A percentile compares a stretch with the other conserved stretches of the same genome.
phyloP scores from a whole-genome alignment of 2,113 vertebrate genomes.

The Dipodomys ordii region DNA sequence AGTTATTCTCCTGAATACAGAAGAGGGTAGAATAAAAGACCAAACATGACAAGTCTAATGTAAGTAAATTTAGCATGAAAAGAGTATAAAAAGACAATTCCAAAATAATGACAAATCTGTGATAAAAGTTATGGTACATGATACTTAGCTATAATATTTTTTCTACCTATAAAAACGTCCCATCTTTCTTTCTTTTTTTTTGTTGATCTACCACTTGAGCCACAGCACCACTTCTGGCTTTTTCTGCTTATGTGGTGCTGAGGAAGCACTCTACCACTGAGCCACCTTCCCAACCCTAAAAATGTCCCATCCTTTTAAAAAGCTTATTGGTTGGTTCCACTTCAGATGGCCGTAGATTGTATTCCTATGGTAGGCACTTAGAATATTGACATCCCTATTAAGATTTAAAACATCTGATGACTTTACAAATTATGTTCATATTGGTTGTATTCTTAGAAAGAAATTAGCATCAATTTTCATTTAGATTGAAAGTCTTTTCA shows the following conservation, averaged over 20 bases:
- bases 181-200: not conserved
- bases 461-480: conserved; percentile 75
- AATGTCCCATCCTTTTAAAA: conserved; percentile 4
- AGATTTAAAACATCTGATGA: conserved; percentile 58
- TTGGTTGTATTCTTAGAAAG: conserved; percentile 64
- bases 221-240: no score
- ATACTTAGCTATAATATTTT: conserved; percentile 51
- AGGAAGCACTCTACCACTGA: no score
- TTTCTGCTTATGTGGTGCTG: no score
- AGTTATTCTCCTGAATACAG: conserved; percentile 32
- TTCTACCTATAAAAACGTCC: not conserved
- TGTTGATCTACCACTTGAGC: no score
- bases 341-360: conserved; percentile 22
- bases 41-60: not conserved
- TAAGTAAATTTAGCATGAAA: conserved; percentile 58
- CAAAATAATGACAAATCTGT: conserved; percentile 23
- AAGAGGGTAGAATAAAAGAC: not conserved
- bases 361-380: conserved; percentile 39
- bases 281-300: no score
- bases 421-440: conserved; percentile 75
- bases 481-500: conserved; percentile 67
- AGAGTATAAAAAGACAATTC: not conserved
- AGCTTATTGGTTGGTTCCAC: conserved; percentile 54
- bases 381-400: conserved; percentile 65
- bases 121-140: conserved; percentile 48